Evolutionary conservation across 2,888 invertebrate genomes (phyloP).

Genomic region (Oxystoma pomonae): DNA sequence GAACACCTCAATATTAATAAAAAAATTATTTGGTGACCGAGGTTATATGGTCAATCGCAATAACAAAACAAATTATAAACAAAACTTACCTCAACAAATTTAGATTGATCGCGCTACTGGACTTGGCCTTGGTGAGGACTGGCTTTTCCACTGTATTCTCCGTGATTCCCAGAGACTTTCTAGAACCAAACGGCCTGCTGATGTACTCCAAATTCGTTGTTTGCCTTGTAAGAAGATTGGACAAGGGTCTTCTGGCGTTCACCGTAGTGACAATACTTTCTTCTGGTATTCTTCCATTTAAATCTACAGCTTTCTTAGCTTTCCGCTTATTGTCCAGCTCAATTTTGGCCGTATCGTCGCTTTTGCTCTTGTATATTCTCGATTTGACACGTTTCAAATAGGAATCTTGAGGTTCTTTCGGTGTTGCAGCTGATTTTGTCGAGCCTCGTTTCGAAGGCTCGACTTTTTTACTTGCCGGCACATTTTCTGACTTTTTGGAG

Average conservation of each 20-base stretch:
- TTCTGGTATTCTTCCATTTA: slow-evolving; percentile 23
- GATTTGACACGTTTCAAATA: slow-evolving; percentile 46
- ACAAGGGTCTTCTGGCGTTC: slow-evolving; percentile 9
- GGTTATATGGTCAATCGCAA: too few species aligned
- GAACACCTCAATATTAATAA: too few species aligned
- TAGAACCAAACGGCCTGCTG: slow-evolving; percentile 32
- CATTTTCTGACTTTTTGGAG: slow-evolving; percentile 10
- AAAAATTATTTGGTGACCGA: too few species aligned
- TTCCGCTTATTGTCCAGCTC: slow-evolving; percentile 32
- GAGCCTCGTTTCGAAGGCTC: slow-evolving; percentile 4
- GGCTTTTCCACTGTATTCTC: slow-evolving; percentile 35
- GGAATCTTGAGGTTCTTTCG: slow-evolving; percentile 32
- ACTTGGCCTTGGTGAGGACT: slow-evolving; percentile 45
- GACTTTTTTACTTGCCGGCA: slow-evolving; percentile 14
- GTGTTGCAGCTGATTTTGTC: slow-evolving; percentile 2
- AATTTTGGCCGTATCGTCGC: slow-evolving; percentile 36
- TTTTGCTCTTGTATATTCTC: slow-evolving; percentile 44
- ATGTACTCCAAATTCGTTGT: slow-evolving; percentile 46
- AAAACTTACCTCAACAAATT: slow-evolving; percentile 34
- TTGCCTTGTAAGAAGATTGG: slow-evolving; percentile 37
- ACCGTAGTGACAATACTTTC: slow-evolving; percentile 19
- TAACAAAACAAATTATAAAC: too few species aligned
- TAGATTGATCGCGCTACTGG: slow-evolving; percentile 47
- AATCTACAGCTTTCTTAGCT: slow-evolving; percentile 22
- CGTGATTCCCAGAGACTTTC: slow-evolving; percentile 34